Evolutionary conservation across 1,140 invertebrate species (phyloP).

Genomic region (Bombus pyrosoma): DNA sequence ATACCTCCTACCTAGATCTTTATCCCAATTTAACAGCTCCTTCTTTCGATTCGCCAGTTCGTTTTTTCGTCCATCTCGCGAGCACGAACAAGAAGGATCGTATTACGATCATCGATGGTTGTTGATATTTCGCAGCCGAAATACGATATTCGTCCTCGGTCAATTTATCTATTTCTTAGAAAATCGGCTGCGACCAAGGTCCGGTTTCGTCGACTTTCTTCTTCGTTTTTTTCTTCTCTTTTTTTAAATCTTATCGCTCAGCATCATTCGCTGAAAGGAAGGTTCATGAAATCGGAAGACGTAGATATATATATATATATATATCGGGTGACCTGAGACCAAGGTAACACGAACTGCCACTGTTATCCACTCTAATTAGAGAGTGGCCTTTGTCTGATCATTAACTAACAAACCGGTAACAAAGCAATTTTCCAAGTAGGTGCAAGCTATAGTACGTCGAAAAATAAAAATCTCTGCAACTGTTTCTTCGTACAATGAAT

Average conservation of each 20-base stretch:
- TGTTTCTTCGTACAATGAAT: not conserved
- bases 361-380: slow-evolving; percentile 8
- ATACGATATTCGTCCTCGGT: not conserved
- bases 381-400: not conserved
- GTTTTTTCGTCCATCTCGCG: too few species aligned
- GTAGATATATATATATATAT: not conserved
- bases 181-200: too few species aligned
- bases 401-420: not conserved
- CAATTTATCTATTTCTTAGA: too few species aligned
- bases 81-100: too few species aligned
- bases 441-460: not conserved
- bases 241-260: not conserved
- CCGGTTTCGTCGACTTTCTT: too few species aligned
- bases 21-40: not conserved
- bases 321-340: not conserved
- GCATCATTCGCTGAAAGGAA: not conserved
- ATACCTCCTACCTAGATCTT: not conserved
- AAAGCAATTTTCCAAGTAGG: too few species aligned
- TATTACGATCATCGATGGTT: too few species aligned
- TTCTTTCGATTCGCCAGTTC: too few species aligned
- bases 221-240: too few species aligned
- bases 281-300: not conserved
- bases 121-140: not conserved
- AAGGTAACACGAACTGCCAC: not conserved
- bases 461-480: not conserved